Evolutionary conservation across 2,113 vertebrate species (phyloP).

Genomic region (Bungarus multicinctus): DNA sequence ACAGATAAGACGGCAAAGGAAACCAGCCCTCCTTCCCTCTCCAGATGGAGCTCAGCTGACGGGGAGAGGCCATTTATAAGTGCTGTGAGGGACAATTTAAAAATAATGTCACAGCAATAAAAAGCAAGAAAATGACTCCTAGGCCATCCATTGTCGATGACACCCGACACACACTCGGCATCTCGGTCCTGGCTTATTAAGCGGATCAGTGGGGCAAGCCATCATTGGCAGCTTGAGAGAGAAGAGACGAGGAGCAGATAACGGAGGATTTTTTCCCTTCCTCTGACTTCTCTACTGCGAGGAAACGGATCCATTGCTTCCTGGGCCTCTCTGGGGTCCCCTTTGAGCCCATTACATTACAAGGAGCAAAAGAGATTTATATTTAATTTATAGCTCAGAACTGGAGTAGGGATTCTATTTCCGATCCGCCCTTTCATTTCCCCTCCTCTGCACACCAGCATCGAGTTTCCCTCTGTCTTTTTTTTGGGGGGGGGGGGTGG

Average conservation of each 20-base stretch:
- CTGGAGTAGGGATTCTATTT: not conserved
- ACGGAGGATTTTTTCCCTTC: not conserved
- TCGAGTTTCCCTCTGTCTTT: not conserved
- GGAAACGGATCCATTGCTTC: not conserved
- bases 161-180: not conserved
- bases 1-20: not conserved
- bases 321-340: not conserved
- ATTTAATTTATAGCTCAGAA: constrained; percentile 7
- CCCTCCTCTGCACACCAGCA: too few species aligned
- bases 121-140: constrained; percentile 19
- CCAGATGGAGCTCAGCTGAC: not conserved
- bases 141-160: constrained; percentile 16
- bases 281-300: too few species aligned
- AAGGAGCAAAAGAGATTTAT: not conserved
- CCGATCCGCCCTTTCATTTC: not conserved
- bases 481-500: too few species aligned
- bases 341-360: not conserved
- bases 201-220: constrained; percentile 15
- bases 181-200: constrained; percentile 17
- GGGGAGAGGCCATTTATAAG: constrained; percentile 23
- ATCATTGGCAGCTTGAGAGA: not conserved
- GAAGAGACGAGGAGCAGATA: not conserved
- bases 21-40: not conserved
- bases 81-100: constrained; percentile 26
- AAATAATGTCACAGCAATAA: constrained; percentile 30